Evolutionary conservation across 2,888 invertebrate genomes (phyloP), one percentile per base, ranked within the genome.

Genomic region (Papilio elwesi): DNA sequence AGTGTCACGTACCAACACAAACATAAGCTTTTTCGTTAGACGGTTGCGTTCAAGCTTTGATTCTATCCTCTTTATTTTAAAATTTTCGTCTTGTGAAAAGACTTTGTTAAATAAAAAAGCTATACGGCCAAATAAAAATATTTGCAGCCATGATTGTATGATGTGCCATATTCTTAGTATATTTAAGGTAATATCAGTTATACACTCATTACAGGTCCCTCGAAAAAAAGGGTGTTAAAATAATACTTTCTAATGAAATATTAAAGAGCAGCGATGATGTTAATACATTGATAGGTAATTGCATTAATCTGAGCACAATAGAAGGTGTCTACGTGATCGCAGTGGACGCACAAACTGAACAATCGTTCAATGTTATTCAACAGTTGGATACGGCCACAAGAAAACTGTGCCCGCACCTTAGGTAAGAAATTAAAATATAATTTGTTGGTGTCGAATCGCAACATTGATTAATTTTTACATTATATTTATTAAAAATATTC

Each of bases 361-460:
- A 12, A 55, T 10, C 16, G 11, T 48, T 62, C 47, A 70, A 66
- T 53, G 11, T 62, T 6, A 26, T 73, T 26, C 26, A 65, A 57
- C 70, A 76, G 48, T 70, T 87, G 10, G 85, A 87, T 76, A 36
- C 68, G 16, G 74, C 71, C 6, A 78, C 84, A 5, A 83, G 82
- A 74, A 81, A 80, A 76, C 38, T 80, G 4, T 83, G 83, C 63
- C 79, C 80, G 3, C 63, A 77, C 9, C 63, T 87, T 52, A 82
- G 79, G 87, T 87, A 77, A 68, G 78, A 78, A 53, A 1, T 62
- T 48, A 51, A 51, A 59, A 52, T 38, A 49, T 36, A 12, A 36
- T 55, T 51, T 16, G 12, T 55, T 55, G 26, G 55, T 55, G 12
- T 26, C 11, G 5, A 6, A 0, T 43, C 9, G 6, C 6, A 43